These are phyloP conservation scores for Penaeus monodon DNA, from an alignment of 2,888 invertebrate genomes.

Conservation along the genomic window DNA sequence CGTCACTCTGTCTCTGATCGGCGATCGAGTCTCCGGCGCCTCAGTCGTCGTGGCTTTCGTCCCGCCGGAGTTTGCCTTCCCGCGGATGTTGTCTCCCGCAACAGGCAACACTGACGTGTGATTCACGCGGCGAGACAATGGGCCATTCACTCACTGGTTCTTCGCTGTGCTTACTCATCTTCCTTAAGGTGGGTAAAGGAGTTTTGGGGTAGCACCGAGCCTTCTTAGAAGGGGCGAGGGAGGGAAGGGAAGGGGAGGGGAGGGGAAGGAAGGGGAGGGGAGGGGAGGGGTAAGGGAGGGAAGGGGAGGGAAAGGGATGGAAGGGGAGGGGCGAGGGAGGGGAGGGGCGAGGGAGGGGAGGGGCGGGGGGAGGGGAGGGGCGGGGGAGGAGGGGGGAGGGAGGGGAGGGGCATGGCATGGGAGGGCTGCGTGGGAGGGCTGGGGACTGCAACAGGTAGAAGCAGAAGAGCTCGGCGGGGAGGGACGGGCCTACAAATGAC, in stretches of 20 bases:
- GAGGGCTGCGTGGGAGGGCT: no score
- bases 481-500: no score
- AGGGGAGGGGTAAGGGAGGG: neutral
- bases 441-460: no score
- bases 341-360: neutral
- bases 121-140: no score
- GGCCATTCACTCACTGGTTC: no score
- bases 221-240: neutral
- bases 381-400: neutral
- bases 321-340: neutral
- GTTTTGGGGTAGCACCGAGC: slow-evolving; percentile 1
- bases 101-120: no score
- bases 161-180: no score
- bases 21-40: neutral
- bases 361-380: neutral
- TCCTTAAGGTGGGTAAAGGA: slow-evolving; percentile 8
- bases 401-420: neutral
- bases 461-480: no score
- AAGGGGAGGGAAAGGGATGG: neutral
- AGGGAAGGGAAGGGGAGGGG: neutral
- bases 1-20: neutral
- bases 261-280: neutral
- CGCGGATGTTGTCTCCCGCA: no score
- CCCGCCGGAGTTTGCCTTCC: no score
- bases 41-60: neutral